phyloP scores from a whole-genome alignment of 1,140 invertebrate genomes.

The Penaeus japonicus region DNA sequence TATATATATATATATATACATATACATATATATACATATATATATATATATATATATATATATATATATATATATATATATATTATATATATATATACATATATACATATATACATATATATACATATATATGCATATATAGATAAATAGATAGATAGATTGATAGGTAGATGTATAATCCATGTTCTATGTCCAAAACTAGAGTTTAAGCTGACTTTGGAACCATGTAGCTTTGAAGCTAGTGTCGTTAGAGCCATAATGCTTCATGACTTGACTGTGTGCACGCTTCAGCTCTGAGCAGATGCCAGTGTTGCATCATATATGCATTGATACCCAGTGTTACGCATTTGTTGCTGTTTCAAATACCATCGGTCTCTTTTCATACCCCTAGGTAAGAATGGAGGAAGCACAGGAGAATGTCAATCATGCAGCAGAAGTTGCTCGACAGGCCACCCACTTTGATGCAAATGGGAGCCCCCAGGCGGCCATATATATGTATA shows the following conservation, averaged over 20 bases:
- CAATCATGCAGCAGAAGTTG: slow-evolving; percentile 47
- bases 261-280: too few species aligned
- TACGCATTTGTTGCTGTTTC: too few species aligned
- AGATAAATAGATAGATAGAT: not conserved
- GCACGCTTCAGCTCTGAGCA: too few species aligned
- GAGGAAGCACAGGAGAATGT: slow-evolving; percentile 20
- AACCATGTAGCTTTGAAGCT: too few species aligned
- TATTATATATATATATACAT: not conserved
- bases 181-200: not conserved
- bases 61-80: not conserved
- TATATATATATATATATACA: not conserved
- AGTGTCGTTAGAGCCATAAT: too few species aligned
- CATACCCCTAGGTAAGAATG: slow-evolving; percentile 18
- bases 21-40: not conserved
- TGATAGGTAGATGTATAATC: not conserved
- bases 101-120: not conserved
- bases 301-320: too few species aligned
- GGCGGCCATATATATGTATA: slow-evolving; percentile 55
- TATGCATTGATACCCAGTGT: too few species aligned
- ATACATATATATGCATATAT: not conserved
- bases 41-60: not conserved
- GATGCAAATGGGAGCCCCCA: slow-evolving; percentile 38
- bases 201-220: too few species aligned
- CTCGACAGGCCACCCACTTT: slow-evolving; percentile 54
- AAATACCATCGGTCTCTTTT: too few species aligned